These are phyloP conservation scores for Polydrusus cervinus DNA, from an alignment of 2,888 invertebrate species.

Conservation along the genomic window DNA sequence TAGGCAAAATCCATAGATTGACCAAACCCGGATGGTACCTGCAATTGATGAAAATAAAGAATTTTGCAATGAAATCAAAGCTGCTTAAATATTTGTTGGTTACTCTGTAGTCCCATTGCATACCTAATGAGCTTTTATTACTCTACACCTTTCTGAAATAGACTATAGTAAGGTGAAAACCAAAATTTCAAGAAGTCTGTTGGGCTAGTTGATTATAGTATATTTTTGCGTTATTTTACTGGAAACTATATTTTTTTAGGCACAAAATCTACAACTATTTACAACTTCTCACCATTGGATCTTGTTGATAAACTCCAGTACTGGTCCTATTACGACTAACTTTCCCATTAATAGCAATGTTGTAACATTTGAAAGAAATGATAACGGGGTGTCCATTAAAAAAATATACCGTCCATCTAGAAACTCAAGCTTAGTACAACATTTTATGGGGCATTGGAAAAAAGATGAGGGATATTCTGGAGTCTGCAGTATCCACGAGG, in stretches of 20 bases:
- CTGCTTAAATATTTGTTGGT: too few relatives aligned
- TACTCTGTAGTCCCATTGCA: too few relatives aligned
- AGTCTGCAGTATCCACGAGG: neutral
- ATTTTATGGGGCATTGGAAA: conserved; percentile 24
- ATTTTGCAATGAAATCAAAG: too few relatives aligned
- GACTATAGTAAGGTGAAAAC: neutral
- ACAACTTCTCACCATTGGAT: conserved; percentile 5
- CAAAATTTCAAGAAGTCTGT: too few relatives aligned
- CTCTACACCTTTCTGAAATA: too few relatives aligned
- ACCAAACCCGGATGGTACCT: too few relatives aligned
- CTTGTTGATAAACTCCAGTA: neutral
- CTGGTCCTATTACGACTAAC: neutral
- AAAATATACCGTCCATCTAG: conserved; percentile 17
- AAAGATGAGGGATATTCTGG: conserved; percentile 12
- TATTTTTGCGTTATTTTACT: too few relatives aligned
- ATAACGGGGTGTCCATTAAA: conserved; percentile 5
- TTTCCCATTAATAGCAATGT: conserved; percentile 33
- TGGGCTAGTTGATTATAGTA: too few relatives aligned
- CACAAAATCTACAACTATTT: conserved; percentile 15
- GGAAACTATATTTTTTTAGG: conserved; percentile 4
- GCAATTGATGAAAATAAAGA: too few relatives aligned
- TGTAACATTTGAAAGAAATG: conserved; percentile 1
- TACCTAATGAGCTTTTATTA: too few relatives aligned
- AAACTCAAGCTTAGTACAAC: neutral
- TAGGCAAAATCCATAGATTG: too few relatives aligned